Percentiles rank a stretch among this genome's conserved stretches.
phyloP scores from a whole-genome alignment of 2,888 invertebrate genomes.

The Cheilosia impressa region DNA sequence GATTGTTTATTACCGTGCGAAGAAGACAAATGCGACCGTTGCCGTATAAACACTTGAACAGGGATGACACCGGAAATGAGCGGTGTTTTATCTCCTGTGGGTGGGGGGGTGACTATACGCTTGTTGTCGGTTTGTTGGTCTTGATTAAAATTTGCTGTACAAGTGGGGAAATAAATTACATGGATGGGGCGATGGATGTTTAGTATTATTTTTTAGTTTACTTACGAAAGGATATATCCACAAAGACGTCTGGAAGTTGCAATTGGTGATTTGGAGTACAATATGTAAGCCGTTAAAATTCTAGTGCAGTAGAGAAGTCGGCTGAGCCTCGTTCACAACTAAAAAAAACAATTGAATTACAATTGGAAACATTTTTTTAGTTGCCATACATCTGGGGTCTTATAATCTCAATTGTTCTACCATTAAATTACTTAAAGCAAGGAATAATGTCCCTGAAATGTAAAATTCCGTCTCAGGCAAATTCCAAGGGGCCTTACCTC shows the following conservation, averaged over 20 bases:
- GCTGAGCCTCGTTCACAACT: too few relatives aligned
- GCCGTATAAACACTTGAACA: not conserved
- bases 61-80: slow-evolving; percentile 59
- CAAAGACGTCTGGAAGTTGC: too few relatives aligned
- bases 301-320: too few relatives aligned
- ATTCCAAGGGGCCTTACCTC: not conserved
- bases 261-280: too few relatives aligned
- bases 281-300: too few relatives aligned
- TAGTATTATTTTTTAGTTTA: not conserved
- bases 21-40: slow-evolving; percentile 57
- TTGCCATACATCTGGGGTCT: too few relatives aligned
- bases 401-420: too few relatives aligned
- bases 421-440: too few relatives aligned
- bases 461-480: not conserved
- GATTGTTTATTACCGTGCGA: slow-evolving; percentile 74
- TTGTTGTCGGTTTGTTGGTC: slow-evolving; percentile 58
- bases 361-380: too few relatives aligned
- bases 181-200: slow-evolving; percentile 30
- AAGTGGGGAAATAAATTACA: slow-evolving; percentile 58
- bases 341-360: too few relatives aligned
- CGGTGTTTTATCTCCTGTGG: slow-evolving; percentile 26
- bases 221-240: too few relatives aligned
- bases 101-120: not conserved
- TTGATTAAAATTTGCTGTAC: slow-evolving; percentile 61
- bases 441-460: too few relatives aligned